A percentile compares a stretch with the other conserved stretches of the same genome.
Conservation (phyloP, 2,113 vertebrate species). For the Pardalotus punctatus region DNA sequence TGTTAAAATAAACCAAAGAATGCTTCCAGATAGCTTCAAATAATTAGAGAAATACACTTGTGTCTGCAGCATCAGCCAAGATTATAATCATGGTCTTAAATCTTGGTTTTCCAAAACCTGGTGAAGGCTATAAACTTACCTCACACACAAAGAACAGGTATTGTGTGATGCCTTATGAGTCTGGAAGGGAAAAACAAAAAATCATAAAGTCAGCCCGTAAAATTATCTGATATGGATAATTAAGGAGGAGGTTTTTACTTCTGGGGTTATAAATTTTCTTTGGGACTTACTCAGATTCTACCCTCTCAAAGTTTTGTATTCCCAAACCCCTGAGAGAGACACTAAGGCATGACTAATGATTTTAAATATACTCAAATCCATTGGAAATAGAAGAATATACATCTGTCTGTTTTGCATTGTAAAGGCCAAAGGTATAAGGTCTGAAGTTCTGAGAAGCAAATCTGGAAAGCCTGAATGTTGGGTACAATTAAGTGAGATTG, state of each 20-base stretch:
- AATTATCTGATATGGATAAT: not conserved
- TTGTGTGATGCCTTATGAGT: not conserved
- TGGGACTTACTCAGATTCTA: not conserved
- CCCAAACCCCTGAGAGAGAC: not conserved
- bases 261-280: not conserved
- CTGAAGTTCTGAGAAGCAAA: not conserved
- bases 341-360: not conserved
- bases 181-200: not conserved
- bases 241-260: not conserved
- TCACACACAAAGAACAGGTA: not conserved
- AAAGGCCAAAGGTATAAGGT: not conserved
- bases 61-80: not conserved
- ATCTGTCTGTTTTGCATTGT: not conserved
- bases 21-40: not conserved
- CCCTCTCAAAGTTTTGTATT: not conserved
- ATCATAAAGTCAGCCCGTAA: not conserved
- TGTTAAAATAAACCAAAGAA: not conserved
- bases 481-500: not conserved
- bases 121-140: not conserved
- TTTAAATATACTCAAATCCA: not conserved
- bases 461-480: not conserved
- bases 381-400: not conserved
- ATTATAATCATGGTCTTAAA: not conserved
- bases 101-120: not conserved
- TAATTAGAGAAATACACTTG: not conserved